These are phyloP conservation scores for Hassar affinis DNA, from an alignment of 2,113 vertebrate genomes.

Conservation along the genomic window DNA sequence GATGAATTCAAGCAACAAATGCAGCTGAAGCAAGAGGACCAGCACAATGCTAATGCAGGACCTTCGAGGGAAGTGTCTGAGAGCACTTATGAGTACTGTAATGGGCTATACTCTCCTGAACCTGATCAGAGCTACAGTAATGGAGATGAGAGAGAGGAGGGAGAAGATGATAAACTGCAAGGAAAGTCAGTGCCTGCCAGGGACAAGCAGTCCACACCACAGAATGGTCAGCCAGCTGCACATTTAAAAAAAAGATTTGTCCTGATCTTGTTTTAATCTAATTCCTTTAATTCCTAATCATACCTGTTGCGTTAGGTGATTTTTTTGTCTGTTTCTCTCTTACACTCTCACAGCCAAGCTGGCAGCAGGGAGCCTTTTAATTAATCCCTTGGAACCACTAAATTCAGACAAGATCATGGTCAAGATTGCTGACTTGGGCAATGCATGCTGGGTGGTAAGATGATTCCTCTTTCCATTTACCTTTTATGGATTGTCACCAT, in stretches of 20 bases:
- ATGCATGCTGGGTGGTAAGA: constrained; percentile 99
- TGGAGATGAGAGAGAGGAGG: constrained; percentile 57
- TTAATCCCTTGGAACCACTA: constrained; percentile 94
- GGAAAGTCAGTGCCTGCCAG: neutral
- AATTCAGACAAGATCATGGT: constrained; percentile 96
- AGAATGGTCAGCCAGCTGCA: constrained; percentile 65
- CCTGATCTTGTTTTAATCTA: constrained; percentile 12
- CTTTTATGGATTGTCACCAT: neutral
- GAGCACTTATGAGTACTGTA: constrained; percentile 60
- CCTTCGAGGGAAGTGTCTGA: constrained; percentile 47
- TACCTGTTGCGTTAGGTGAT: neutral
- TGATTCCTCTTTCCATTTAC: constrained; percentile 48
- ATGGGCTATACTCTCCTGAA: constrained; percentile 55
- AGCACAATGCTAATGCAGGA: constrained; percentile 81
- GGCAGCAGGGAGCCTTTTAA: constrained; percentile 85
- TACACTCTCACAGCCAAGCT: constrained; percentile 75
- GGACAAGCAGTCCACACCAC: constrained; percentile 50
- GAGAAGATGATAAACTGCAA: constrained; percentile 43
- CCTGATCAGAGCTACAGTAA: constrained; percentile 46
- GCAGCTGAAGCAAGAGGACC: constrained; percentile 75
- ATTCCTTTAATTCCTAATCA: neutral
- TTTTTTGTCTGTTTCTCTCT: neutral
- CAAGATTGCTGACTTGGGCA: constrained; percentile 98
- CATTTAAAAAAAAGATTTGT: neutral
- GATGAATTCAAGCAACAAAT: constrained; percentile 68